Evolutionary conservation across 2,113 vertebrate genomes (phyloP).

Genomic region (Pelecanus crispus): DNA sequence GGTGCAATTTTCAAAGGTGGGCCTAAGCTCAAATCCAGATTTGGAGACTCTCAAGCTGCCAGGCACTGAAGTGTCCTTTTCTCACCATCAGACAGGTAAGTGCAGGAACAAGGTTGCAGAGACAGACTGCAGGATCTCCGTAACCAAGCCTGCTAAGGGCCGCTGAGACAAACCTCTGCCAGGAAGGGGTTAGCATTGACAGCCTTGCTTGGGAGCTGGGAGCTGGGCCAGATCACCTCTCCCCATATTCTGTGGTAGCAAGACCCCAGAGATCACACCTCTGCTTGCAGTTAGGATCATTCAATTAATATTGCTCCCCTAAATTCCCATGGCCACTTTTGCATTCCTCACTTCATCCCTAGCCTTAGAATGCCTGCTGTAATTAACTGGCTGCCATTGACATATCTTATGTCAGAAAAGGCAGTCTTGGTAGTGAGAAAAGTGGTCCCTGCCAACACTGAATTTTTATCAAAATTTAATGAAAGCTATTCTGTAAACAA

Average conservation of each 20-base stretch:
- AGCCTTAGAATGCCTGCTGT: neutral
- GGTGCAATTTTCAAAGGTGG: neutral
- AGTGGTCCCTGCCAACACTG: neutral
- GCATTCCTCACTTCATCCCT: neutral
- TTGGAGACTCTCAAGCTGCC: neutral
- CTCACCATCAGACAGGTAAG: neutral
- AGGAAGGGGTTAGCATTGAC: neutral
- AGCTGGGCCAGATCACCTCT: neutral
- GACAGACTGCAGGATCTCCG: rapidly evolving
- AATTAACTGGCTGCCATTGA: neutral
- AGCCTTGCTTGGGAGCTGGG: neutral
- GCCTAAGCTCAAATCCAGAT: neutral
- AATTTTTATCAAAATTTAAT: neutral
- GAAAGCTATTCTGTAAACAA: neutral
- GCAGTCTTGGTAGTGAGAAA: neutral
- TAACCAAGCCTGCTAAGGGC: neutral
- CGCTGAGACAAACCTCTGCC: neutral
- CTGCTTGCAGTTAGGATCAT: neutral
- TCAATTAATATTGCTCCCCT: neutral
- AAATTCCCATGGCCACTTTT: neutral
- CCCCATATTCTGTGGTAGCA: neutral
- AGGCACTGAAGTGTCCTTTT: neutral
- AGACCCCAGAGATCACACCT: neutral
- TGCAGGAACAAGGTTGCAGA: neutral
- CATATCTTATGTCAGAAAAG: neutral